Evolutionary conservation across 1,140 invertebrate genomes (phyloP).

Genomic region (Drosophila repleta): DNA sequence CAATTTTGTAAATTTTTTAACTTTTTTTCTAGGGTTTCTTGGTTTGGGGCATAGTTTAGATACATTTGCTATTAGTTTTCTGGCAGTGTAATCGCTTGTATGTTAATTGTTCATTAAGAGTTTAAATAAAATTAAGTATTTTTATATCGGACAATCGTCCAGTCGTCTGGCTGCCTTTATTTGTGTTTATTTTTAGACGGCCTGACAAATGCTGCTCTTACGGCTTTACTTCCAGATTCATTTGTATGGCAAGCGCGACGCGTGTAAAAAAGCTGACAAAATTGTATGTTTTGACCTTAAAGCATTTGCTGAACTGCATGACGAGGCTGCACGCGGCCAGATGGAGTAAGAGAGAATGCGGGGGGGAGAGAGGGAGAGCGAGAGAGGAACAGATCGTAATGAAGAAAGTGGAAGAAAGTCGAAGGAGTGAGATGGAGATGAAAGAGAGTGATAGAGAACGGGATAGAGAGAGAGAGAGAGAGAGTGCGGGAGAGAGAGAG

Average conservation of each 20-base stretch:
- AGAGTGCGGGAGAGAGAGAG: no score
- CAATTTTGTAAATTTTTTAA: no score
- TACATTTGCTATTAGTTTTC: not conserved
- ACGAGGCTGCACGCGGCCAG: not conserved
- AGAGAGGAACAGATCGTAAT: no score
- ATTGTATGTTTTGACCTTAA: constrained; percentile 4
- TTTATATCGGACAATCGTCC: constrained; percentile 44
- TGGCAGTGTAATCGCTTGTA: constrained; percentile 36
- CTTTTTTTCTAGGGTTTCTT: no score
- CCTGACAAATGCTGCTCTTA: constrained; percentile 46
- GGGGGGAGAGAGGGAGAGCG: not conserved
- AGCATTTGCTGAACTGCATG: constrained; percentile 1
- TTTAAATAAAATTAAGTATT: constrained; percentile 72
- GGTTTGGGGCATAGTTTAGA: not conserved
- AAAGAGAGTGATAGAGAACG: no score
- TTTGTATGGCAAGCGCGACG: constrained; percentile 15
- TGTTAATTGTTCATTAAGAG: constrained; percentile 75
- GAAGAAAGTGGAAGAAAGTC: no score
- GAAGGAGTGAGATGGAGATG: no score
- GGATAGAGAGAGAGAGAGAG: no score
- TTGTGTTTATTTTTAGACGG: constrained; percentile 68
- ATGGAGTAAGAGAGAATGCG: not conserved
- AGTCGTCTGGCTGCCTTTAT: constrained; percentile 42
- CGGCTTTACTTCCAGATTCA: constrained; percentile 21
- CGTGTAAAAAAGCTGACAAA: constrained; percentile 7